phyloP scores from a whole-genome alignment of 2,113 vertebrate genomes.

The Pitta sordida region DNA sequence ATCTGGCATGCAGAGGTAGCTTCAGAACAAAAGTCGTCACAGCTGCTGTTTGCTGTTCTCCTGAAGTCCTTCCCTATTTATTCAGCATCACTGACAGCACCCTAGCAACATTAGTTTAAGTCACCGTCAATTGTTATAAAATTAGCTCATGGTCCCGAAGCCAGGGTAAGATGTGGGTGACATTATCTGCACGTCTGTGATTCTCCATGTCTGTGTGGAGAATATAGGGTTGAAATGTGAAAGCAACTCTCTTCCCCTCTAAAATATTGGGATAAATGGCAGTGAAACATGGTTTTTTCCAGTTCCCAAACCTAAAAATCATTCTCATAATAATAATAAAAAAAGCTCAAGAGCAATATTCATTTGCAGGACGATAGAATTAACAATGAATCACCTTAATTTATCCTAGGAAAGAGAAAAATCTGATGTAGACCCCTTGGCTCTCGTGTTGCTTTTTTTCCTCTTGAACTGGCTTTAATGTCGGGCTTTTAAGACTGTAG shows the following conservation, averaged over 20 bases:
- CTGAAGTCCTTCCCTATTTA: conserved; percentile 66
- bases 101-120: conserved; percentile 47
- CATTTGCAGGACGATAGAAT: neutral
- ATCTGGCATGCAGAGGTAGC: conserved; percentile 62
- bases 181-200: neutral
- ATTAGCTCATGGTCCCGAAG: conserved; percentile 18
- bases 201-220: neutral
- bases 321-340: neutral
- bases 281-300: neutral
- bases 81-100: conserved; percentile 66
- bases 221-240: neutral
- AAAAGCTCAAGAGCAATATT: neutral
- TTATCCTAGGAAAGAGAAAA: neutral
- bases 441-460: neutral
- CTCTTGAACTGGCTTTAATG: neutral
- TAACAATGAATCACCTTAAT: neutral
- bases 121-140: conserved; percentile 3
- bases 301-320: neutral
- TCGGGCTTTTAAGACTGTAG: neutral
- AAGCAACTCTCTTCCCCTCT: neutral
- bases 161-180: neutral
- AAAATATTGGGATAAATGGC: neutral
- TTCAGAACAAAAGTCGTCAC: conserved; percentile 60
- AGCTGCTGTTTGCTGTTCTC: conserved; percentile 48
- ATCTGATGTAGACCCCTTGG: neutral